A percentile compares a stretch with the other conserved stretches of the same genome.
These are phyloP conservation scores for Drosophila flavopinicola DNA, from an alignment of 2,888 invertebrate genomes.

Conservation along the genomic window DNA sequence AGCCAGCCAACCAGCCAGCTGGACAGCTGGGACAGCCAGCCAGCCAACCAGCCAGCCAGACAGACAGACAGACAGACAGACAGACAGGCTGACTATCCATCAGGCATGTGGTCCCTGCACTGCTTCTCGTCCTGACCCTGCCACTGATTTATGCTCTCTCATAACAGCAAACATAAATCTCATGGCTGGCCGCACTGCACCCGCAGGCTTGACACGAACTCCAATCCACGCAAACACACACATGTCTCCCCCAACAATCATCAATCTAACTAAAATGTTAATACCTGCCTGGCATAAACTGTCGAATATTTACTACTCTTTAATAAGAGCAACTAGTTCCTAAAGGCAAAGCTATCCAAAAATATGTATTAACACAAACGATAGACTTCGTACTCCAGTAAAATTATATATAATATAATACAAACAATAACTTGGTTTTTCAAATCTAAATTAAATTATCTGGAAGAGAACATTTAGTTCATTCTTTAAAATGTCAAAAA, in stretches of 20 bases:
- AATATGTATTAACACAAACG: no score
- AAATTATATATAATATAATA: not conserved
- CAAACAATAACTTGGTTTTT: no score
- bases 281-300: not conserved
- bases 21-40: slow-evolving; percentile 9
- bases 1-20: not conserved
- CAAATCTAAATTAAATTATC: no score
- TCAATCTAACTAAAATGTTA: slow-evolving; percentile 27
- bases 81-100: slow-evolving; percentile 33
- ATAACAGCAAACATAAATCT: slow-evolving; percentile 76
- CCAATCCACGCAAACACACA: slow-evolving; percentile 9
- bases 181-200: slow-evolving; percentile 48
- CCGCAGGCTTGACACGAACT: slow-evolving; percentile 57
- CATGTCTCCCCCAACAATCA: slow-evolving; percentile 4
- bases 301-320: not conserved
- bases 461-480: no score
- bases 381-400: no score
- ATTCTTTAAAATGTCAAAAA: no score
- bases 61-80: not conserved
- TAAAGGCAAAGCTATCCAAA: no score
- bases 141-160: slow-evolving; percentile 77
- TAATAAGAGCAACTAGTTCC: not conserved
- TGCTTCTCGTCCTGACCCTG: slow-evolving; percentile 30
- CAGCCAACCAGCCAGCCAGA: not conserved
- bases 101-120: slow-evolving; percentile 24